Conservation (phyloP, 2,888 invertebrate genomes). For the Sminthurides aquaticus region DNA sequence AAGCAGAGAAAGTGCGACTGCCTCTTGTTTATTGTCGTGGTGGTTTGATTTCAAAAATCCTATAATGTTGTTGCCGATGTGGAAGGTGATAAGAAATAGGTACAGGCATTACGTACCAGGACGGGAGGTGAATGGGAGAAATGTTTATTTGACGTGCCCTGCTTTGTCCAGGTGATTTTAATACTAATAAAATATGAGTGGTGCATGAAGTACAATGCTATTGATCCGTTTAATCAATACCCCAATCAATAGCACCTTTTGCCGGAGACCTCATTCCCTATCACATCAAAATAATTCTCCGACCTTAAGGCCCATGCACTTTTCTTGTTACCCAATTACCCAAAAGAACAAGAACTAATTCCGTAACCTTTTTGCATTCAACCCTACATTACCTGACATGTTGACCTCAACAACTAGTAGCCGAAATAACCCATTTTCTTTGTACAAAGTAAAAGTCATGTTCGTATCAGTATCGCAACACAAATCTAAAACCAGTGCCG, state of each 20-base stretch:
- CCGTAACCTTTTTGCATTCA: no score
- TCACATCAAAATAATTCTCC: no score
- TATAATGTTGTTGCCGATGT: not conserved
- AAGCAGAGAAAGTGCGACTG: not conserved
- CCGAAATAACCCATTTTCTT: no score
- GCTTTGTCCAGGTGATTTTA: not conserved
- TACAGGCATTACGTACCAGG: not conserved
- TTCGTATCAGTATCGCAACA: no score
- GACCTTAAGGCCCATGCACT: not conserved
- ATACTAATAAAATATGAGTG: no score
- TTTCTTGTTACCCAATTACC: not conserved
- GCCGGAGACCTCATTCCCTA: not conserved
- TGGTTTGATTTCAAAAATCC: not conserved
- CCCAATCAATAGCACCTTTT: conserved; percentile 3
- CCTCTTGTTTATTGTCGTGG: not conserved
- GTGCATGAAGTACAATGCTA: no score
- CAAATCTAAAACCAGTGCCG: no score
- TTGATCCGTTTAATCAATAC: conserved; percentile 19
- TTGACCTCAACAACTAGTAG: no score
- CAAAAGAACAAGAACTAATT: no score
- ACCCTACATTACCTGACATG: no score
- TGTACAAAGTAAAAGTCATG: no score
- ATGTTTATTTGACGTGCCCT: no score
- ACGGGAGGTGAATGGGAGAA: not conserved
- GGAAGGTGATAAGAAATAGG: not conserved